A percentile compares a stretch with the other conserved stretches of the same genome.
These are phyloP conservation scores for Lithobates sylvaticus DNA, from an alignment of 2,797 vertebrate genomes.

Conservation along the genomic window DNA sequence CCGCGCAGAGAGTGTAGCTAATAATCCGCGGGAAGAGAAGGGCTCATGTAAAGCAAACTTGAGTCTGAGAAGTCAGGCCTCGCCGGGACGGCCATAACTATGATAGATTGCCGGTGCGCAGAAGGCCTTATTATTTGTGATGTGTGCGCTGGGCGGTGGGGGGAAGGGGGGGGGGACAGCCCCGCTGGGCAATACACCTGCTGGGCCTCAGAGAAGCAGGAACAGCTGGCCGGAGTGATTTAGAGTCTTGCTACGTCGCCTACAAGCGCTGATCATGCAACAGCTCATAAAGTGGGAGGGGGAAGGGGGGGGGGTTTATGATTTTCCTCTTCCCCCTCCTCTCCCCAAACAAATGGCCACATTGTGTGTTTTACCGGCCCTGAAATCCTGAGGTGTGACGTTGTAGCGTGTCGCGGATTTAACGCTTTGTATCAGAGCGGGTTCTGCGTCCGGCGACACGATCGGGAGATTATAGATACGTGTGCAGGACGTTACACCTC, in stretches of 20 bases:
- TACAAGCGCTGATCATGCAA: conserved; percentile 97
- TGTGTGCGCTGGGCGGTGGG: conserved; percentile 83
- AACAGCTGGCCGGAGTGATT: conserved; percentile 98
- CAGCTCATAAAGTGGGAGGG: conserved; percentile 91
- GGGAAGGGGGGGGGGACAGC: conserved; percentile 72
- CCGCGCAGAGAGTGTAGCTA: conserved; percentile 74
- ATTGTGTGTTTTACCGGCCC: conserved; percentile 96
- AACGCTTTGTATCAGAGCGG: conserved; percentile 81
- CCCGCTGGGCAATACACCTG: conserved; percentile 91
- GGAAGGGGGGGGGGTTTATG: conserved; percentile 81
- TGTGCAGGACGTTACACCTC: background rate
- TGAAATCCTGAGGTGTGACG: conserved; percentile 94
- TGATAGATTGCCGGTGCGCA: conserved; percentile 96
- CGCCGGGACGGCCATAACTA: conserved; percentile 85
- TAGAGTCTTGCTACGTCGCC: conserved; percentile 89
- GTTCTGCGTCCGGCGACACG: conserved; percentile 56
- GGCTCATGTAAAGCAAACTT: conserved; percentile 58
- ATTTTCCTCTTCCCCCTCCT: conserved; percentile 72
- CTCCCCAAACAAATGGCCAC: conserved; percentile 93
- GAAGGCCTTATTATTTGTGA: conserved; percentile 94
- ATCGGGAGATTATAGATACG: conserved; percentile 33
- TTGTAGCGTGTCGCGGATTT: conserved; percentile 81
- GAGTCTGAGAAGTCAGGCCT: conserved; percentile 72
- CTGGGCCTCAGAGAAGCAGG: conserved; percentile 88
- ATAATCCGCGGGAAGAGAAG: conserved; percentile 70